Conservation (phyloP, 2,888 invertebrate species). For the Macrophya alboannulata region DNA sequence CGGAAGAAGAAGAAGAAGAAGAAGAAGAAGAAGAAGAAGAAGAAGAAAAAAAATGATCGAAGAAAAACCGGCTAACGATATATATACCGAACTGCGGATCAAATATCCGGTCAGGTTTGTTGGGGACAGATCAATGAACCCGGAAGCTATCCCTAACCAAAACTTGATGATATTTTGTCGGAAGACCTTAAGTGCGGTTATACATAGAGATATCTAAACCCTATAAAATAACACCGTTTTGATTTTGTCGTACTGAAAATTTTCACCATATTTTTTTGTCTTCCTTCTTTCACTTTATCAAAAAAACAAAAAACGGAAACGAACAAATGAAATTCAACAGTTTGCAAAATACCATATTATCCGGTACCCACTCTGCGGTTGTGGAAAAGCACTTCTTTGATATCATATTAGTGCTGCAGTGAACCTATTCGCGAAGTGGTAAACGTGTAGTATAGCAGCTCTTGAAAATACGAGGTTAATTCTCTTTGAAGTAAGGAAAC, state of each 20-base stretch:
- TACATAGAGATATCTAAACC: neutral
- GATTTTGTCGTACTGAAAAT: neutral
- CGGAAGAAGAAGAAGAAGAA: no score
- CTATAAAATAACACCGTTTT: no score
- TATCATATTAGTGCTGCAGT: neutral
- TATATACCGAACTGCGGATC: neutral
- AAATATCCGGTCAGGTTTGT: neutral
- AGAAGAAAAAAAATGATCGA: neutral
- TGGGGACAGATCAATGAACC: neutral
- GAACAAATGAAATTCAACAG: neutral
- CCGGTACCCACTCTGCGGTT: neutral
- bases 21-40: no score
- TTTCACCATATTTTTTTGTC: neutral
- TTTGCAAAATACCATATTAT: neutral
- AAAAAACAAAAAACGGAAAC: neutral
- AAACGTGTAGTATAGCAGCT: neutral
- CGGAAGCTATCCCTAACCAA: neutral
- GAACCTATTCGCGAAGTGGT: constrained; percentile 12
- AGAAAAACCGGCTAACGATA: neutral
- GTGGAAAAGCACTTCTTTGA: neutral
- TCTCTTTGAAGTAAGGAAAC: constrained; percentile 7
- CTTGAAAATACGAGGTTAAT: neutral
- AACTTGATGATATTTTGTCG: neutral
- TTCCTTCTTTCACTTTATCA: neutral
- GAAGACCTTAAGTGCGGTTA: neutral